phyloP scores from a whole-genome alignment of 1,140 invertebrate species.

The Drosophila orosa region DNA sequence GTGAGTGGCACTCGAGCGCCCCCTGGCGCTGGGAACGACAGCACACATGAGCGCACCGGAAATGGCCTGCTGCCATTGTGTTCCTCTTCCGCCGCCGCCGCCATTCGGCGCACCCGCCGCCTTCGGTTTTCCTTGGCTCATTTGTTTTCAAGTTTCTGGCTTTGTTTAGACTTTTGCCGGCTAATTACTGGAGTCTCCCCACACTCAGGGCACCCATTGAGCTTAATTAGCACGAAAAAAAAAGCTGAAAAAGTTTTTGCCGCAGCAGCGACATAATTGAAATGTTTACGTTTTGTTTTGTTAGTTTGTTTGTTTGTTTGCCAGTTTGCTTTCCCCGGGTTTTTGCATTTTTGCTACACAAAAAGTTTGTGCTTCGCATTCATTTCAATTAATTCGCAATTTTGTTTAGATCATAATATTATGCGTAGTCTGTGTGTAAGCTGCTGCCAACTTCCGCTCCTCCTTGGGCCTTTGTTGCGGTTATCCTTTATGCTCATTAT shows the following conservation, averaged over 20 bases:
- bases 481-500: constrained; percentile 72
- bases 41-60: constrained; percentile 63
- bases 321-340: constrained; percentile 1
- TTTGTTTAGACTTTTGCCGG: constrained; percentile 60
- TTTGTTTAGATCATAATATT: constrained; percentile 64
- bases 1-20: constrained; percentile 47
- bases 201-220: constrained; percentile 47
- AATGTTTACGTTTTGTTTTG: constrained; percentile 71
- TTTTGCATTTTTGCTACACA: constrained; percentile 18
- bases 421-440: constrained; percentile 40
- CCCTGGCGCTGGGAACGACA: constrained; percentile 52
- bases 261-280: constrained; percentile 71
- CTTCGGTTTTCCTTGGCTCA: constrained; percentile 41
- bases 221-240: constrained; percentile 68
- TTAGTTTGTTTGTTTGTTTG: constrained; percentile 22
- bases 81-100: constrained; percentile 11
- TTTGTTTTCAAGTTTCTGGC: constrained; percentile 67
- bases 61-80: constrained; percentile 72
- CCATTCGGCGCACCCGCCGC: neutral
- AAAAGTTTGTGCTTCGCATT: constrained; percentile 51
- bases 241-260: constrained; percentile 57
- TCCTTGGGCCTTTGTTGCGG: constrained; percentile 38
- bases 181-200: constrained; percentile 60
- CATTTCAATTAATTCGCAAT: constrained; percentile 74
- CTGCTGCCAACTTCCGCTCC: constrained; percentile 16